phyloP scores from a whole-genome alignment of 2,113 vertebrate species.

The Lynx canadensis region DNA sequence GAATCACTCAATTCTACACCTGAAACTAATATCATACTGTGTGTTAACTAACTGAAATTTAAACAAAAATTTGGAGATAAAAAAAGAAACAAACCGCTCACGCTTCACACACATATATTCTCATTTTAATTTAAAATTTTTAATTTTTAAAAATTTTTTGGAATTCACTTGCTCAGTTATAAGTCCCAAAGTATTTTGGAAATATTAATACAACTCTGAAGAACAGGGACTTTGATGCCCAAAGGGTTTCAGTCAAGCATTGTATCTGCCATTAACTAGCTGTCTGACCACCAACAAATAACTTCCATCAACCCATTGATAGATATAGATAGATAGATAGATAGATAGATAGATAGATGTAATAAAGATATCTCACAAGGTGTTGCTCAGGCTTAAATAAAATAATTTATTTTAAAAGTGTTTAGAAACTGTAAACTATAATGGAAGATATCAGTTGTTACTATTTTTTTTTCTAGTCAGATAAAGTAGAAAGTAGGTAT shows the following conservation, averaged over 20 bases:
- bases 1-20: not conserved
- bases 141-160: not conserved
- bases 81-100: not conserved
- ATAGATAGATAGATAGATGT: not conserved
- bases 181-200: not conserved
- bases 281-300: not conserved
- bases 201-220: not conserved
- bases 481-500: not conserved
- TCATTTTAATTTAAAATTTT: not conserved
- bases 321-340: not conserved
- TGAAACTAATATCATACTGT: not conserved
- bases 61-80: not conserved
- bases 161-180: not conserved
- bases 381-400: constrained; percentile 12
- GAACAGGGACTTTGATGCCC: not conserved
- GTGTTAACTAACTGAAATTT: not conserved
- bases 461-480: not conserved
- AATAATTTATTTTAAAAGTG: not conserved
- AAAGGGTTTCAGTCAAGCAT: not conserved
- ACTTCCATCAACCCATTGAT: not conserved
- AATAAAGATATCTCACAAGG: not conserved
- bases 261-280: not conserved
- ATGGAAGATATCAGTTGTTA: not conserved
- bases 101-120: not conserved
- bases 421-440: not conserved